These are phyloP conservation scores for Apaloderma vittatum DNA, from an alignment of 2,113 vertebrate species.

Conservation along the genomic window DNA sequence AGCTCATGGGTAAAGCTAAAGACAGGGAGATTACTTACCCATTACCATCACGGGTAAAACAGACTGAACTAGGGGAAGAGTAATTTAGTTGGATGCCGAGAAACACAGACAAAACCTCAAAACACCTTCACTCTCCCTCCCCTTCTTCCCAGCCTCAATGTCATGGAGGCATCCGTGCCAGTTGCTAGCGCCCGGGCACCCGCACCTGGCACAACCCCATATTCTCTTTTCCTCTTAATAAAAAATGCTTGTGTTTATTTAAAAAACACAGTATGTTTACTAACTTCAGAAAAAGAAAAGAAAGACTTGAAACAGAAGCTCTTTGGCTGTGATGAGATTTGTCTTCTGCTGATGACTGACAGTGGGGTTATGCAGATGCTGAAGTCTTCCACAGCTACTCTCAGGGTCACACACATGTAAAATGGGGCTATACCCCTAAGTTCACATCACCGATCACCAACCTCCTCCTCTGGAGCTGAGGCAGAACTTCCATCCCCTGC, in stretches of 20 bases:
- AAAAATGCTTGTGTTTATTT: not conserved
- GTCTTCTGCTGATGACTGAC: not conserved
- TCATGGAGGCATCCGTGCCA: too few species aligned
- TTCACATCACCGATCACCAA: not conserved
- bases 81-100: not conserved
- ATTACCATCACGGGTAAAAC: not conserved
- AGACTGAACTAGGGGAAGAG: not conserved
- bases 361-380: not conserved
- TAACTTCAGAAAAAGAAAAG: not conserved
- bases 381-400: not conserved
- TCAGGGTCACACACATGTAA: rapidly evolving
- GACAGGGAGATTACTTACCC: not conserved
- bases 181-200: not conserved
- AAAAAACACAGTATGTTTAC: not conserved
- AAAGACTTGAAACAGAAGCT: not conserved
- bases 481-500: not conserved
- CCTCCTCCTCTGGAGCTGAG: not conserved
- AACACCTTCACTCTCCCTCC: not conserved
- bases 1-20: not conserved
- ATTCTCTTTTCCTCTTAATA: not conserved
- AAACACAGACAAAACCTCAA: not conserved
- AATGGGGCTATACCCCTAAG: too few species aligned
- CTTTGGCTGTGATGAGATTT: not conserved
- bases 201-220: not conserved
- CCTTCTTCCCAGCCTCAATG: not conserved